Conservation (phyloP, 2,797 vertebrate genomes). For the Sebastes kiyomatsui region DNA sequence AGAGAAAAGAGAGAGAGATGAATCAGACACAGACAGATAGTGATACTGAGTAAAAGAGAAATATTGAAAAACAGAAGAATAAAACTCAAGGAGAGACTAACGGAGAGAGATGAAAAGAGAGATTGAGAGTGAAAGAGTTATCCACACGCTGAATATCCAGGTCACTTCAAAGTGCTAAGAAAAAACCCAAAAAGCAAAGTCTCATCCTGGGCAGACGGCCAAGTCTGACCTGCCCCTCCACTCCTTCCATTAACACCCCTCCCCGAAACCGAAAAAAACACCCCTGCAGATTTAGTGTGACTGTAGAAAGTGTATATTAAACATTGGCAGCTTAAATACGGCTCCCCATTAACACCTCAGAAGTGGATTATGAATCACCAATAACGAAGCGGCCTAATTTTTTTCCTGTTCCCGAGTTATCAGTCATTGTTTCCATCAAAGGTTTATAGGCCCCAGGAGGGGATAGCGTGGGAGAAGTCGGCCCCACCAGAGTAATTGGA, state of each 20-base stretch:
- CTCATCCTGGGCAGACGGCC: conserved; percentile 57
- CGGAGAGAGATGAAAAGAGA: conserved; percentile 21
- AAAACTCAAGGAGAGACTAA: neutral
- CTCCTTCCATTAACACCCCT: conserved; percentile 44
- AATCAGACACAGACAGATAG: conserved; percentile 12
- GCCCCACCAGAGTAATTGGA: conserved; percentile 29
- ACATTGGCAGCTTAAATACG: conserved; percentile 70
- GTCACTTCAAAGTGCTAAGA: conserved; percentile 42
- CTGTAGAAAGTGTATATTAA: conserved; percentile 69
- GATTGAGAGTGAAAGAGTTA: conserved; percentile 29
- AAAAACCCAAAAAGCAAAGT: conserved; percentile 26
- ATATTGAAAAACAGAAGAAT: conserved; percentile 17
- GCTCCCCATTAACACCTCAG: conserved; percentile 69
- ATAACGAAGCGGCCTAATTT: conserved; percentile 56
- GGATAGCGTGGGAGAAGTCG: neutral
- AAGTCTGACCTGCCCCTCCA: conserved; percentile 36
- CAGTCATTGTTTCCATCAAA: conserved; percentile 67
- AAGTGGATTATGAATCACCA: conserved; percentile 73
- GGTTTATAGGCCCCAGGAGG: conserved; percentile 59
- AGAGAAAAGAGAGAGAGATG: neutral
- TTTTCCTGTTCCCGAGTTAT: conserved; percentile 57
- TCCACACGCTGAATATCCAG: conserved; percentile 28
- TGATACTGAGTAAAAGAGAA: conserved; percentile 16
- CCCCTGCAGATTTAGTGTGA: conserved; percentile 63
- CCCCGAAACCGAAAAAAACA: neutral